phyloP scores from a whole-genome alignment of 2,797 vertebrate species.

The Rhinophrynus dorsalis region DNA sequence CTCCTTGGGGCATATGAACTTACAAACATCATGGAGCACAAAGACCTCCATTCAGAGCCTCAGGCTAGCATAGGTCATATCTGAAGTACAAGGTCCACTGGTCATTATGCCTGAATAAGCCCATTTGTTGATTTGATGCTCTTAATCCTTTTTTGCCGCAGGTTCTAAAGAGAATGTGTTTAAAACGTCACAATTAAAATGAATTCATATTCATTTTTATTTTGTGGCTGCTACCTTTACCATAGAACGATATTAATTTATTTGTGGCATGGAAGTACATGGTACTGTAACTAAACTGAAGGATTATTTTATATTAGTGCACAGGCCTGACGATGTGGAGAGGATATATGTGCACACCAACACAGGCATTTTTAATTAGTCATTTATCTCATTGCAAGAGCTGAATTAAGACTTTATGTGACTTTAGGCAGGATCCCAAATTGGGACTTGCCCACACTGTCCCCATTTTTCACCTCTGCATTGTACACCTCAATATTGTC shows the following conservation, averaged over 20 bases:
- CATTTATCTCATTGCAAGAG: too few relatives aligned
- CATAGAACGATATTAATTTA: not conserved
- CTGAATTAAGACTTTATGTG: too few relatives aligned
- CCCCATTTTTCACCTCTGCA: too few relatives aligned
- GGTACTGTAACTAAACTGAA: too few relatives aligned
- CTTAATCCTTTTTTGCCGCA: not conserved
- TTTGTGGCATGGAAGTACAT: too few relatives aligned
- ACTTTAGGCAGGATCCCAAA: too few relatives aligned
- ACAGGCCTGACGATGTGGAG: too few relatives aligned
- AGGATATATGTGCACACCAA: too few relatives aligned
- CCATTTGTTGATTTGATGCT: conserved; percentile 10
- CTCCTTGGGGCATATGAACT: not conserved
- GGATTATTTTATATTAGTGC: too few relatives aligned
- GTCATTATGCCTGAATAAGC: conserved; percentile 13
- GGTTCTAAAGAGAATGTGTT: not conserved
- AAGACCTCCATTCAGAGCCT: conserved; percentile 15
- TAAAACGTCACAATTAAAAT: not conserved
- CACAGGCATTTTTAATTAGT: too few relatives aligned
- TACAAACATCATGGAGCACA: conserved; percentile 14
- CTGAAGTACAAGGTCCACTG: not conserved
- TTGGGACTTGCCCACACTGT: too few relatives aligned
- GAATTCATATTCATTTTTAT: not conserved
- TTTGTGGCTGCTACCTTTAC: not conserved
- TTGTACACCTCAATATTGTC: too few relatives aligned
- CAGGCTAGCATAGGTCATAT: conserved; percentile 6